phyloP scores from a whole-genome alignment of 2,888 invertebrate species.

The Lasioglossum calceatum region DNA sequence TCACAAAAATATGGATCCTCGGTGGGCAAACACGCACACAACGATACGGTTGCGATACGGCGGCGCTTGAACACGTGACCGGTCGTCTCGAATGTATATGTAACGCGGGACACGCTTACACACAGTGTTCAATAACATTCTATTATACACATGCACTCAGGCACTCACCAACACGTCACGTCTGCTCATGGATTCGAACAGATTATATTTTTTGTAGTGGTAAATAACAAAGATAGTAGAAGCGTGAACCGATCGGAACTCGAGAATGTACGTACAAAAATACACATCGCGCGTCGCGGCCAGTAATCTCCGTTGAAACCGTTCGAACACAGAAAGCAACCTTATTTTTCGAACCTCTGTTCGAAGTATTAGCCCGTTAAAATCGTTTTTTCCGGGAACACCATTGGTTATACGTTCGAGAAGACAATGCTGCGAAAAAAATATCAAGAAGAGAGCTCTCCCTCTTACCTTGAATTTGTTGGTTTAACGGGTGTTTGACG shows the following conservation, averaged over 20 bases:
- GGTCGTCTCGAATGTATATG: constrained; percentile 22
- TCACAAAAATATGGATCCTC: constrained; percentile 44
- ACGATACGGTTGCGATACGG: neutral
- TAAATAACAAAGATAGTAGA: constrained; percentile 40
- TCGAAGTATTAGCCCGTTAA: neutral
- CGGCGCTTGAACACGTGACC: constrained; percentile 49
- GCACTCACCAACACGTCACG: constrained; percentile 14
- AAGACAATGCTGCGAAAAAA: neutral
- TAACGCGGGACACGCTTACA: constrained; percentile 36
- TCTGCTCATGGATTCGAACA: constrained; percentile 36
- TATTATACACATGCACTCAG: constrained; percentile 14
- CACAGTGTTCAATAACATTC: constrained; percentile 16
- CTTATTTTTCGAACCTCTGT: constrained; percentile 14
- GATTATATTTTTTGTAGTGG: constrained; percentile 30
- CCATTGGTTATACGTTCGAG: neutral
- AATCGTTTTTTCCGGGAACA: neutral
- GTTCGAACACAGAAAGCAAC: constrained; percentile 20
- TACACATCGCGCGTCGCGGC: constrained; percentile 39
- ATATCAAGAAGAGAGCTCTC: constrained; percentile 1
- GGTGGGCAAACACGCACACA: constrained; percentile 13
- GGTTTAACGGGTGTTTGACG: constrained; percentile 29
- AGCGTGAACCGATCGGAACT: constrained; percentile 22
- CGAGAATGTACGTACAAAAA: constrained; percentile 43
- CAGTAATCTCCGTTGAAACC: constrained; percentile 24
- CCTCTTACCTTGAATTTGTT: constrained; percentile 40